Base-by-base conservation (phyloP, 1,140 invertebrate genomes). In the Muscidifurax raptorellus region DNA sequence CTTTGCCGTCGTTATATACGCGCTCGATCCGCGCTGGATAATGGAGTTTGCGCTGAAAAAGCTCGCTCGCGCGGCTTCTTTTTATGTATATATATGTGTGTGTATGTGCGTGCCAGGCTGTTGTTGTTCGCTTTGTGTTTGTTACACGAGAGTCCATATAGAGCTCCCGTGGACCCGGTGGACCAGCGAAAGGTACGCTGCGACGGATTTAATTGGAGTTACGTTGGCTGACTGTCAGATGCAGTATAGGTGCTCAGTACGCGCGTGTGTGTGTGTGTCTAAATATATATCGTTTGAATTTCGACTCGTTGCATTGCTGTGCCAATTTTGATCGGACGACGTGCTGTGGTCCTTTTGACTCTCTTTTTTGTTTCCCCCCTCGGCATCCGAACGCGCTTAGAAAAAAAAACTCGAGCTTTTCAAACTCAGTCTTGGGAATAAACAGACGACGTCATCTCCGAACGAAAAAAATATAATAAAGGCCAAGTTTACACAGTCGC, bases 131-230 rank as follows among this genome's bases (percentile, higher is more conserved):
- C 74, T 76, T 76, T 76, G 36, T 27, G 22, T 44, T 40, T 27
- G 40, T 76, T 59, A n/a, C 52, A 5, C 6, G 22, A 59, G 18
- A 59, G 52, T 47, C n/a, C n/a, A 47, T 47, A 40, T 40, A 40
- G 3, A 5, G 36, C 36, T 40, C 9, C 3, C 9, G 36, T 9
- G 3, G 36, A 59, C 15, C 22, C 52, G 22, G 52, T 22, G 52
- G 5, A 59, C 22, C 18, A 18, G 18, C 52, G 22, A 59, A 59
- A 59, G 27, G 13, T 52, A 4, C 32, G 28, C 25, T 44, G 9
- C 27, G 59, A 18, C 13, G 12, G 27, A 22, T 71, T 80, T 71
- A 71, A 80, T 80, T 80, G 78, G 78, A 80, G 30, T 71, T 64
- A 69, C 66, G 32, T 30, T 59, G 52, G 32, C 12, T 18, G 22